Evolutionary conservation across 2,797 vertebrate species (phyloP).

Genomic region (Mormyrops boulengeri): DNA sequence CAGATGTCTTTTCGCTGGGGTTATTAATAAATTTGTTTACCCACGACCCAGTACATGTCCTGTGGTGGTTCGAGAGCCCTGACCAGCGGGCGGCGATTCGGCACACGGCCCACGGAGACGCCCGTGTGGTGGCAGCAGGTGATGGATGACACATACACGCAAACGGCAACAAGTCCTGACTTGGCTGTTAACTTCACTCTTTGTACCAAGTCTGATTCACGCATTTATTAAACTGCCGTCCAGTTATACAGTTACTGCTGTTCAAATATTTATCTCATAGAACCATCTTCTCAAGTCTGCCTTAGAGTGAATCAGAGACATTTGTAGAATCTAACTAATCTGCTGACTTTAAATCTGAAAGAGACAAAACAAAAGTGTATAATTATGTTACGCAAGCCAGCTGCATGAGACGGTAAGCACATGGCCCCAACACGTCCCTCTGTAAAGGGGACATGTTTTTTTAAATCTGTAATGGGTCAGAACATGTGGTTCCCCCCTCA

Average conservation of each 20-base stretch:
- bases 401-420: neutral
- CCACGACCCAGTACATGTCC: constrained; percentile 65
- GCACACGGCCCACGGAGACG: constrained; percentile 71
- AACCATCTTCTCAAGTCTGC: neutral
- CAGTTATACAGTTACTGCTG: neutral
- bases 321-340: neutral
- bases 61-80: constrained; percentile 79
- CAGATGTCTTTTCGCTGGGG: neutral
- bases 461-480: neutral
- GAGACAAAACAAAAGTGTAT: neutral
- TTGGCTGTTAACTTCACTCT: neutral
- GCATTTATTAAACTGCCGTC: neutral
- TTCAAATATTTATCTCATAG: neutral
- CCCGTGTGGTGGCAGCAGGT: constrained; percentile 84
- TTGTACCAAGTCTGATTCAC: neutral
- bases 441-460: neutral
- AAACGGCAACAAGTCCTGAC: neutral
- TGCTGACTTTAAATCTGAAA: neutral
- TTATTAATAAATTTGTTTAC: constrained; percentile 6
- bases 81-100: constrained; percentile 72
- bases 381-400: neutral
- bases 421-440: neutral
- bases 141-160: constrained; percentile 33
- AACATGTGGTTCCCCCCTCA: neutral
- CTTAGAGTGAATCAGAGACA: neutral